phyloP scores from a whole-genome alignment of 2,113 vertebrate species.

The Sclerurus mexicanus region DNA sequence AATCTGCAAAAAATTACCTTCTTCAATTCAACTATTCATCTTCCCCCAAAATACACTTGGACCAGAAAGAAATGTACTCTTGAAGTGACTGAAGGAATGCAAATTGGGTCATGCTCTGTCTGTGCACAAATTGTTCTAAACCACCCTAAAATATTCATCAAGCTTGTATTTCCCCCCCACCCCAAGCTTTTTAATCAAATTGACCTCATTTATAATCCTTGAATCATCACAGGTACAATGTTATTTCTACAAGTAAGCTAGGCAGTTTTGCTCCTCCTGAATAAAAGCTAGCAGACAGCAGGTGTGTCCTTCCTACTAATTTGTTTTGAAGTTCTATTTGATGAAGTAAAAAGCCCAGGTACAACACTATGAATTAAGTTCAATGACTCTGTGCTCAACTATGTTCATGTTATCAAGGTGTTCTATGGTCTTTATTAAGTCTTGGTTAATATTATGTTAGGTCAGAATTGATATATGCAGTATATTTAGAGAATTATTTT shows the following conservation, averaged over 20 bases:
- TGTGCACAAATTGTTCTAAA: not conserved
- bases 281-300: not conserved
- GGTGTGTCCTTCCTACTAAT: not conserved
- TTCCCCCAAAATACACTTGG: not conserved
- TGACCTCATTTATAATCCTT: not conserved
- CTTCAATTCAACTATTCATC: not conserved
- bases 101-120: not conserved
- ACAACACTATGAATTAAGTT: constrained; percentile 45
- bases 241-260: not conserved
- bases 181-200: not conserved
- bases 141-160: not conserved
- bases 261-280: not conserved
- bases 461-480: not conserved
- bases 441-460: constrained; percentile 55
- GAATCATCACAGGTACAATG: not conserved
- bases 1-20: not conserved
- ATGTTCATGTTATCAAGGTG: constrained; percentile 8
- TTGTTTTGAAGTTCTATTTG: constrained; percentile 41
- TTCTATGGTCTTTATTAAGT: constrained; percentile 35
- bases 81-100: not conserved
- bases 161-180: accelerated
- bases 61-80: not conserved
- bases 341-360: constrained; percentile 29
- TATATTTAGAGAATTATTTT: constrained; percentile 40
- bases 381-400: constrained; percentile 49